phyloP scores from a whole-genome alignment of 2,113 vertebrate genomes.

The Rhinoderma darwinii region DNA sequence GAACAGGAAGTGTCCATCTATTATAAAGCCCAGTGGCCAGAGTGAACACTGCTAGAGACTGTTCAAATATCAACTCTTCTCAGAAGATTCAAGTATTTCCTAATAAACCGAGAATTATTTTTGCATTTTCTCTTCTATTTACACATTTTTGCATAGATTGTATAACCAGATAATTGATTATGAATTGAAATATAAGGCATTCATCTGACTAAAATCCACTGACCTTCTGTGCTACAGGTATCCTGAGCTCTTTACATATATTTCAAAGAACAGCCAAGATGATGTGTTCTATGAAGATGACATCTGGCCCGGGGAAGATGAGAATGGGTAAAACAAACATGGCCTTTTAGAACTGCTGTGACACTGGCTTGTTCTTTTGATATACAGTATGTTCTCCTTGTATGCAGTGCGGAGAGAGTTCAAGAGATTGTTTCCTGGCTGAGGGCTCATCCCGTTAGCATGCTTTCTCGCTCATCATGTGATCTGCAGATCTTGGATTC shows the following conservation, averaged over 20 bases:
- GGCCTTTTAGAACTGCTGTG: not conserved
- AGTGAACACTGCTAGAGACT: too few relatives aligned
- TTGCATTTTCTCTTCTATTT: conserved; percentile 44
- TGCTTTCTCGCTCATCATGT: conserved; percentile 83
- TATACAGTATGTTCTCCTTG: not conserved
- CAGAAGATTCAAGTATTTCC: too few relatives aligned
- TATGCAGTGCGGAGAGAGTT: conserved; percentile 80
- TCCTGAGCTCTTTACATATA: conserved; percentile 86
- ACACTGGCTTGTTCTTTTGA: not conserved
- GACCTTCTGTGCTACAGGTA: conserved; percentile 73
- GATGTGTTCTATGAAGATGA: conserved; percentile 98
- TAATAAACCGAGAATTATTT: too few relatives aligned
- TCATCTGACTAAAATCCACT: not conserved
- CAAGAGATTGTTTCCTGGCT: conserved; percentile 87
- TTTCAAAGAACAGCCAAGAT: conserved; percentile 92
- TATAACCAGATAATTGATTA: not conserved
- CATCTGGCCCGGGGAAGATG: conserved; percentile 91
- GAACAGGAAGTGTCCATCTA: too few relatives aligned
- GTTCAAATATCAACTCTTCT: too few relatives aligned
- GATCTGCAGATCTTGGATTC: conserved; percentile 87
- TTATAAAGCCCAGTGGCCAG: too few relatives aligned
- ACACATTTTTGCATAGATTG: not conserved
- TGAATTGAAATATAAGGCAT: not conserved
- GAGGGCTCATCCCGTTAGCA: conserved; percentile 84
- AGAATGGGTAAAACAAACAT: conserved; percentile 81